Base-by-base conservation (phyloP, 2,797 vertebrate genomes). In the Hippopotamyrus pictus region DNA sequence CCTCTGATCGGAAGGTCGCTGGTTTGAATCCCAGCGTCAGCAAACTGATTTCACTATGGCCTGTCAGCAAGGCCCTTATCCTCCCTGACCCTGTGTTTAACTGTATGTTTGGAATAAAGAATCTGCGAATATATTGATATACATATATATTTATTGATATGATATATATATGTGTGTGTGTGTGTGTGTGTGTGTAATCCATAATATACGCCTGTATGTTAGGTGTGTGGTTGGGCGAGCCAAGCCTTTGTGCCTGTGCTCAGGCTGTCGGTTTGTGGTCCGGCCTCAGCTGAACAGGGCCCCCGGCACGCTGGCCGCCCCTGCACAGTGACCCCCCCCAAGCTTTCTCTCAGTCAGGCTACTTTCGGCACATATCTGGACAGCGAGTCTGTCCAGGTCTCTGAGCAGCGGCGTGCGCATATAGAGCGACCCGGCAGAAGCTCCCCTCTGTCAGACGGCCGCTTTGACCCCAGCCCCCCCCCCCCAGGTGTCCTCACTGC, bases 401-500 rank as follows among this genome's bases (percentile, higher is more conserved):
- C 19, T 4, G 17, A 7, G 41, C 19, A 48, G 82, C 46, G 11
- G 41, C 8, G n/a, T 9, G 51, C 22, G 25, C n/a, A 25, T 50
- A 22, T 83, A 11, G 65, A 3, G 7, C 6, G 46, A 25, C 14
- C 12, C 14, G 12, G 17, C 14, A 29, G n/a, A 85, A 11, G 19
- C 0, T 6, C 46, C 46, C 37, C 9, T 5, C n/a, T 48, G 41
- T 9, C 46, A 50, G 83, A 51, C 1, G 5, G 48, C 83, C 17
- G 46, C 50, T 11, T 8, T 29, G 14, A 85, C 6, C 2, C n/a
- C 46, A 22, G 4, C 5, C 22, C 33, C 29, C 44, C 59, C 25
- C 4, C 62, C 2, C 33, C 91, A 97, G 98, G 92, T 91, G 95
- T 93, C 89, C 95, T 96, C 87, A 96, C 96, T 0, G 98, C 98